Conservation (phyloP, 1,140 invertebrate genomes). For the Saxidomus purpurata region DNA sequence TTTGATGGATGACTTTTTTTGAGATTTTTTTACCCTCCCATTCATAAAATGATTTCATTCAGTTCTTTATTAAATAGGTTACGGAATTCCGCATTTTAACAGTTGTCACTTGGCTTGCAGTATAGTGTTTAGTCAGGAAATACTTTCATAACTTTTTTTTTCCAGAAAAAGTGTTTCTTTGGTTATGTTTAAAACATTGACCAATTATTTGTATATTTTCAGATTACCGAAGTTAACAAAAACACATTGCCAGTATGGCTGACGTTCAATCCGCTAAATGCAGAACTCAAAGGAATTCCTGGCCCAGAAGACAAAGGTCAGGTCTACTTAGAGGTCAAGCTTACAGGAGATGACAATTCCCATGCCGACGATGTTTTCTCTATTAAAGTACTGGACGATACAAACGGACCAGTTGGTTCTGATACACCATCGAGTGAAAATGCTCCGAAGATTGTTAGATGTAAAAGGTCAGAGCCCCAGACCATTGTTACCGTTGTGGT, state of each 20-base stretch:
- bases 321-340: constrained; percentile 88
- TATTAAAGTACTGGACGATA: constrained; percentile 75
- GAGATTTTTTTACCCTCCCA: neutral
- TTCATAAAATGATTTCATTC: too few relatives aligned
- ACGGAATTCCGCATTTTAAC: too few relatives aligned
- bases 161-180: too few relatives aligned
- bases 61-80: too few relatives aligned
- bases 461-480: constrained; percentile 80
- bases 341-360: constrained; percentile 69
- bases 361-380: constrained; percentile 80
- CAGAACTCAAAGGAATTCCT: constrained; percentile 89
- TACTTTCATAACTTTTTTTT: too few relatives aligned
- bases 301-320: constrained; percentile 88
- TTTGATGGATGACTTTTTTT: neutral
- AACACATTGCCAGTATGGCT: constrained; percentile 85
- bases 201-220: constrained; percentile 63
- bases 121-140: too few relatives aligned
- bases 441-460: constrained; percentile 76
- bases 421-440: constrained; percentile 54
- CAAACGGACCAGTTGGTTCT: constrained; percentile 56
- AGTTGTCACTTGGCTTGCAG: too few relatives aligned
- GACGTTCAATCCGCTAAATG: constrained; percentile 82
- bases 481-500: constrained; percentile 84
- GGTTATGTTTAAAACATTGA: too few relatives aligned
- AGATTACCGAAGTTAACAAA: constrained; percentile 85